These are phyloP conservation scores for Tetragnatha versicolor DNA, from an alignment of 1,140 invertebrate genomes.

Conservation along the genomic window DNA sequence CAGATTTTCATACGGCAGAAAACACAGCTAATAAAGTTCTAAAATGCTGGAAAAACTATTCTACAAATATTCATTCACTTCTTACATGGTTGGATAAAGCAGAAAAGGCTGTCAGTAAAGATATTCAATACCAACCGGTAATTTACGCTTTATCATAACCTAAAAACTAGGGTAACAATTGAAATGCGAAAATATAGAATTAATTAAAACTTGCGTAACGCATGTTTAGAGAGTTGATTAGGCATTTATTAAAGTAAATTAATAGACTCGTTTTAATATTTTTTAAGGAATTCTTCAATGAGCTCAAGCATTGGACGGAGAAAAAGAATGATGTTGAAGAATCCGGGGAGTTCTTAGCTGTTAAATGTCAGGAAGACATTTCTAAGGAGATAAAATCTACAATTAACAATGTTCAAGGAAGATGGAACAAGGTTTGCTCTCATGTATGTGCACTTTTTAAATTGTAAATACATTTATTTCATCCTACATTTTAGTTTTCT, in stretches of 20 bases:
- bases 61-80: conserved; percentile 75
- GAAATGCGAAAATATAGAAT: too few species aligned
- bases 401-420: conserved; percentile 74
- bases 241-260: too few species aligned
- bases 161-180: background rate
- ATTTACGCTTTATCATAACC: conserved; percentile 65
- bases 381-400: conserved; percentile 78
- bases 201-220: too few species aligned
- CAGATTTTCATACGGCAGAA: conserved; percentile 86
- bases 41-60: conserved; percentile 87
- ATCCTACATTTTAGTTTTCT: too few species aligned
- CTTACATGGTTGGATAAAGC: conserved; percentile 81
- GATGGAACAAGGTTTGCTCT: conserved; percentile 81
- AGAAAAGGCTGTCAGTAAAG: conserved; percentile 75
- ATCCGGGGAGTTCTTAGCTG: conserved; percentile 85
- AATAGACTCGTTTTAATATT: conserved; percentile 18
- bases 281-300: conserved; percentile 73
- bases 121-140: conserved; percentile 83
- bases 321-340: conserved; percentile 83
- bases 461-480: too few species aligned
- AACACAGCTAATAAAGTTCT: conserved; percentile 89
- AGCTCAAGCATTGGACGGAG: conserved; percentile 88
- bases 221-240: too few species aligned
- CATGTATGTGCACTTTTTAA: conserved; percentile 67
- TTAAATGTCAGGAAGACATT: conserved; percentile 82